Evolutionary conservation across 1,140 invertebrate genomes (phyloP), one percentile per base, ranked within the genome.

Genomic region (Psix sp.): DNA sequence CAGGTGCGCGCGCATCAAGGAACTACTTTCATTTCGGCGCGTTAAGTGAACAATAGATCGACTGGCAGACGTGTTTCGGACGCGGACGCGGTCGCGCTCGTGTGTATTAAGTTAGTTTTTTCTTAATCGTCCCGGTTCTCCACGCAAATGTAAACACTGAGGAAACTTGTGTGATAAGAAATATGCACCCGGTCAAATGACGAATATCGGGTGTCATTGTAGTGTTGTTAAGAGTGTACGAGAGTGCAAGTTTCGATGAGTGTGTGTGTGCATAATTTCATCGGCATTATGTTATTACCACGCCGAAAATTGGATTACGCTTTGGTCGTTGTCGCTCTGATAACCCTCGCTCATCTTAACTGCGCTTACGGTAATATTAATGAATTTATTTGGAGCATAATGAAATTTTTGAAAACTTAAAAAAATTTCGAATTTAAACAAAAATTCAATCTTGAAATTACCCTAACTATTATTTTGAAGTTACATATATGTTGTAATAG

Each of bases 11-110:
- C 85, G 85, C 85, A 85, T 33, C 45, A 49, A 46, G 84, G 82
- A 77, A 86, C 85, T 87, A 87, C 85, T 86, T 87, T 86, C 84
- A 83, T 85, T 86, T 86, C 83, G 83, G 80, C 84, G 84, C 84
- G 83, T 84, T 82, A 82, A 80, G 79, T 77, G 82, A 85, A 87
- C 86, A 87, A 86, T 86, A 86, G 84, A 80, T 80, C 56, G 57
- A 29, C 51, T 20, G 10, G 79, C 82, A 86, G 86, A 86, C 82
- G 85, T 86, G 84, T 82, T 85, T 84, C 77, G 84, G 85, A 83
- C 86, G 85, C 85, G 85, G 76, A 80, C 82, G 82, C 81, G 84
- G 65, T 82, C 80, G 81, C 79, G 81, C 79, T 82, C 65, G 81
- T 79, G 81, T 83, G 68, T 79, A 80, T 52, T 70, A 48, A 78